These are phyloP conservation scores for Myotis lucifugus DNA, from an alignment of 2,113 vertebrate genomes.

Conservation along the genomic window DNA sequence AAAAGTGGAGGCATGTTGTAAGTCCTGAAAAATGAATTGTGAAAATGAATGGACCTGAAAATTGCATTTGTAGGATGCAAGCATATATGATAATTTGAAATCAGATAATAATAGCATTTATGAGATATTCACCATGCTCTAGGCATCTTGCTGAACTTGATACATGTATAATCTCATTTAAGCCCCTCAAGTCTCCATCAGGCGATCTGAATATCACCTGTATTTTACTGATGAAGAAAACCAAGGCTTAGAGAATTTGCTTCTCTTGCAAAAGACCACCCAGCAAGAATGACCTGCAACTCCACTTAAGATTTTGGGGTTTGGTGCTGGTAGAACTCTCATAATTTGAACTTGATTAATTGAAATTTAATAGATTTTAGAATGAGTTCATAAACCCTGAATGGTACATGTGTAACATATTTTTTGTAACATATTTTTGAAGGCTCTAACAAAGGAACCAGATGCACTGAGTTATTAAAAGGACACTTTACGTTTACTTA, in stretches of 20 bases:
- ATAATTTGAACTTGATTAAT: background rate
- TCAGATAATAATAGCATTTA: background rate
- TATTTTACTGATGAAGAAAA: constrained; percentile 16
- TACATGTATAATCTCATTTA: constrained; percentile 19
- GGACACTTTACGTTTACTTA: background rate
- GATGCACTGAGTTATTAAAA: constrained; percentile 3
- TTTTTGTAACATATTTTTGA: constrained; percentile 2
- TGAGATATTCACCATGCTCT: background rate
- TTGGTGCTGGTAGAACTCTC: background rate
- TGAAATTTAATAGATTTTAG: constrained; percentile 31
- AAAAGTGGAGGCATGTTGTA: background rate
- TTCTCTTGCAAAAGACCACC: background rate
- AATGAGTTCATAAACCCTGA: background rate
- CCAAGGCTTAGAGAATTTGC: background rate
- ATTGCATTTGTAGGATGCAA: background rate
- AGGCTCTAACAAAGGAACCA: background rate
- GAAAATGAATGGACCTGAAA: background rate
- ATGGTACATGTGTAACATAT: background rate
- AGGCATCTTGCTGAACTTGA: background rate
- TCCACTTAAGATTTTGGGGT: background rate
- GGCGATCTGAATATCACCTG: background rate
- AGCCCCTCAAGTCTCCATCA: background rate
- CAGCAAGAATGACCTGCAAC: background rate
- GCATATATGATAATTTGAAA: background rate
- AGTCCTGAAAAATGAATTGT: constrained; percentile 38